These are phyloP conservation scores for Nannoperca obscura DNA, from an alignment of 2,797 vertebrate species.

Conservation along the genomic window DNA sequence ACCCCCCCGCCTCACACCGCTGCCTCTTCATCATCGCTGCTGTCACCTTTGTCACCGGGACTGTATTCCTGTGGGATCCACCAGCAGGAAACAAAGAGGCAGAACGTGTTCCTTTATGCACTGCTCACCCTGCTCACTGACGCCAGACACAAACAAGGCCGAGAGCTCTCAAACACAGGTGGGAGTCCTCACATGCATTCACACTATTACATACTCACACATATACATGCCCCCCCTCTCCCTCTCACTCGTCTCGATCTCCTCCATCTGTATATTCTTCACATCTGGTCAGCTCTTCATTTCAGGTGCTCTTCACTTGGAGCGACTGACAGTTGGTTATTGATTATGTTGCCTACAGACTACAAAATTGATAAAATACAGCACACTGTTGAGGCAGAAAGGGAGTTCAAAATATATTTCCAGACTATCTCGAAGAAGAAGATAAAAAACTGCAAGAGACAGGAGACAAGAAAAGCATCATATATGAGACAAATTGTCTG, in stretches of 20 bases:
- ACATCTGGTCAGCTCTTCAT: constrained; percentile 48
- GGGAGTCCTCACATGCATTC: constrained; percentile 3
- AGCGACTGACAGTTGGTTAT: constrained; percentile 31
- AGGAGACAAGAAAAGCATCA: not conserved
- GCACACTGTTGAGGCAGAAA: not conserved
- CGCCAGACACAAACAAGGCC: not conserved
- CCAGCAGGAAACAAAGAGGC: not conserved
- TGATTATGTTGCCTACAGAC: constrained; percentile 28
- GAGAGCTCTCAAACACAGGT: constrained; percentile 1
- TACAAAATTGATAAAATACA: constrained; percentile 15
- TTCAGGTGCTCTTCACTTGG: constrained; percentile 40
- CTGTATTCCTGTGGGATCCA: constrained; percentile 12
- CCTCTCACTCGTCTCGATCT: not conserved
- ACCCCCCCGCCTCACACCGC: not conserved
- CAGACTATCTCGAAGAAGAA: not conserved
- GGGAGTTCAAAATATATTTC: not conserved
- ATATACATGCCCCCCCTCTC: not conserved
- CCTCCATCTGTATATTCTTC: constrained; percentile 30
- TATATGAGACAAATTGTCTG: not conserved
- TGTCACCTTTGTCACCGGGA: not conserved
- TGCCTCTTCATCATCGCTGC: not conserved
- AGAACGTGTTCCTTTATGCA: constrained; percentile 2
- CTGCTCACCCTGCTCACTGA: not conserved
- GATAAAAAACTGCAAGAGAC: not conserved
- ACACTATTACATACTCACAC: not conserved